phyloP scores from a whole-genome alignment of 2,797 vertebrate genomes.

The Nannoperca australis region DNA sequence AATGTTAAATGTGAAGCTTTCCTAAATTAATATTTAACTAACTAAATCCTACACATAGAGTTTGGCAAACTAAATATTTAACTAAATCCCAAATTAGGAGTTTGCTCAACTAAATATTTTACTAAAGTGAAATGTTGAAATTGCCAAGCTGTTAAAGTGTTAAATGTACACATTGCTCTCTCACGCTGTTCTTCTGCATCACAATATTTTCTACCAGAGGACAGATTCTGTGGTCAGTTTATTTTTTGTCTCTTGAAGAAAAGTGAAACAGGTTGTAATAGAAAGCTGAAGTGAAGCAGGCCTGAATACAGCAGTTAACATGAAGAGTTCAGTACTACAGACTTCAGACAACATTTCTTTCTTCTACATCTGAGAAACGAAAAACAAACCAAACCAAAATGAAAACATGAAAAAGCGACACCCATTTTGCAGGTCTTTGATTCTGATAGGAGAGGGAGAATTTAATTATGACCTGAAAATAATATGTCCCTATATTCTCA shows the following conservation, averaged over 20 bases:
- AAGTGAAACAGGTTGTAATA: slow-evolving; percentile 1
- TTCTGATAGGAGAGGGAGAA: slow-evolving; percentile 63
- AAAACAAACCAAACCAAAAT: too few species aligned
- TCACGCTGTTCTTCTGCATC: background rate
- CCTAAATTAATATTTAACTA: slow-evolving; percentile 32
- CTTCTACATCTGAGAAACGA: slow-evolving; percentile 9
- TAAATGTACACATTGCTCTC: slow-evolving; percentile 17
- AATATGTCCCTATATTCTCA: slow-evolving; percentile 72
- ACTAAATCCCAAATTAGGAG: slow-evolving; percentile 33
- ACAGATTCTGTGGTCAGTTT: background rate
- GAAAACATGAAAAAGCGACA: too few species aligned
- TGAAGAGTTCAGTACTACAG: background rate
- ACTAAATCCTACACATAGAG: background rate
- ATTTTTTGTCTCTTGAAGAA: background rate
- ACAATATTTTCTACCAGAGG: background rate
- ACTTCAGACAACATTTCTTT: slow-evolving; percentile 37
- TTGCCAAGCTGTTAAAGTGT: background rate
- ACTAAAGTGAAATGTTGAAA: slow-evolving; percentile 24
- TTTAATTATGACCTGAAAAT: slow-evolving; percentile 76
- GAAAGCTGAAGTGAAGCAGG: background rate
- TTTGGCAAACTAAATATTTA: slow-evolving; percentile 44
- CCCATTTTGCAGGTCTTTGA: slow-evolving; percentile 56
- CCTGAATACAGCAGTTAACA: slow-evolving; percentile 27
- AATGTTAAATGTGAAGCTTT: slow-evolving; percentile 26
- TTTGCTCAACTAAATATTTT: slow-evolving; percentile 51